Evolutionary conservation across 2,113 vertebrate species (phyloP).

Genomic region (Gallinago paraguaiae): DNA sequence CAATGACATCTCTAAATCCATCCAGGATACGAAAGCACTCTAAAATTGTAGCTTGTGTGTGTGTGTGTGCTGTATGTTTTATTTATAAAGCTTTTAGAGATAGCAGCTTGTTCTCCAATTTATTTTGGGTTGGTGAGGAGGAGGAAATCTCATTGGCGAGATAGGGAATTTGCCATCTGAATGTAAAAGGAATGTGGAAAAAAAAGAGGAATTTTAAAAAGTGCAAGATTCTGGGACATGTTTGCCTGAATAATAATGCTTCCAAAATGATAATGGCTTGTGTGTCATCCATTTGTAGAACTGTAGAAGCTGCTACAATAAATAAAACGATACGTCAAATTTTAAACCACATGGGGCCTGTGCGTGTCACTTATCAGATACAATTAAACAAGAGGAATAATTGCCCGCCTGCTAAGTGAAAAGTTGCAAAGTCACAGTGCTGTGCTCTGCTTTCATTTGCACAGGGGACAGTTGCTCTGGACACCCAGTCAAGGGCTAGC

Average conservation of each 20-base stretch:
- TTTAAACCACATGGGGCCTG: conserved; percentile 28
- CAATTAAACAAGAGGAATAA: conserved; percentile 54
- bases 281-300: conserved; percentile 58
- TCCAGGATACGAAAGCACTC: conserved; percentile 33
- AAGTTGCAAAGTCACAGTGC: neutral
- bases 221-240: conserved; percentile 4
- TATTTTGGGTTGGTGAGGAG: conserved; percentile 61
- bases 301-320: conserved; percentile 28
- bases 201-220: neutral
- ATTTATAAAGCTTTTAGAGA: conserved; percentile 68
- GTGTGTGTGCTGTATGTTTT: conserved; percentile 43
- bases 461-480: neutral
- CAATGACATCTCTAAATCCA: conserved; percentile 44
- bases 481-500: neutral
- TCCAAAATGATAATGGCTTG: conserved; percentile 53
- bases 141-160: conserved; percentile 62
- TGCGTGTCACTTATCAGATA: conserved; percentile 23
- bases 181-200: conserved; percentile 3
- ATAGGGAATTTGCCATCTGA: conserved; percentile 47
- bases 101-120: conserved; percentile 60
- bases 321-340: conserved; percentile 42
- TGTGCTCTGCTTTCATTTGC: neutral
- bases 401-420: conserved; percentile 16
- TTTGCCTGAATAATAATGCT: conserved; percentile 55
- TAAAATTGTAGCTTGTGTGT: conserved; percentile 54